phyloP scores from a whole-genome alignment of 1,140 invertebrate genomes.

The Camponotus vicinus region DNA sequence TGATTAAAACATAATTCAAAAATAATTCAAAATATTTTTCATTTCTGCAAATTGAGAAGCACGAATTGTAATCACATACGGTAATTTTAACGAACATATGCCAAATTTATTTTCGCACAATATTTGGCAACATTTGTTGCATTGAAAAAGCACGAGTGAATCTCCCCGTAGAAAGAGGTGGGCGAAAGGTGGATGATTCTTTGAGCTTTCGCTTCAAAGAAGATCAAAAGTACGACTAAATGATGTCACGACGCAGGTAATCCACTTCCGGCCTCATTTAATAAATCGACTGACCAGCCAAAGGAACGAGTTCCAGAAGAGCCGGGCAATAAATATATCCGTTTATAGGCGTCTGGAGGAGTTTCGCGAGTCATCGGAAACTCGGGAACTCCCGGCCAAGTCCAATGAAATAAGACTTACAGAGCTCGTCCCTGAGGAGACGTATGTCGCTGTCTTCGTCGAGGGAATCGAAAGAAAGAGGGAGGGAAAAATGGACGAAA shows the following conservation, averaged over 20 bases:
- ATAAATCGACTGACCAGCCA: conserved; percentile 67
- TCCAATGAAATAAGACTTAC: conserved; percentile 65
- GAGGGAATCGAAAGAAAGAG: not conserved
- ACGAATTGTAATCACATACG: not conserved
- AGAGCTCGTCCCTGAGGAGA: conserved; percentile 41
- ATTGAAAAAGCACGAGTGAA: too few relatives aligned
- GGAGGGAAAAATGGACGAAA: not conserved
- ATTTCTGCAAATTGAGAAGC: not conserved
- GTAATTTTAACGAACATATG: not conserved
- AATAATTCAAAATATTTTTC: conserved; percentile 4
- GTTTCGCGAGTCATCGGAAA: conserved; percentile 73
- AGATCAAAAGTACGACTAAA: conserved; percentile 50
- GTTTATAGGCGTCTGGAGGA: conserved; percentile 71
- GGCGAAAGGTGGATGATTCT: conserved; percentile 8
- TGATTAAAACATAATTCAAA: not conserved
- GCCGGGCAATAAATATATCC: conserved; percentile 73
- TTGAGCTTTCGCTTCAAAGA: conserved; percentile 64
- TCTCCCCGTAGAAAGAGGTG: not conserved
- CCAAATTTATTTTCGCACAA: conserved; percentile 11
- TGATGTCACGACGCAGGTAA: conserved; percentile 65
- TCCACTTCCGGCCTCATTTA: conserved; percentile 73
- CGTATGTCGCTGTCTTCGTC: not conserved
- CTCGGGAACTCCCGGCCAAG: conserved; percentile 63
- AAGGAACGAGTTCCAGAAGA: conserved; percentile 62
- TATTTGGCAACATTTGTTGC: not conserved